Conservation (phyloP, 2,797 vertebrate species). For the Peromyscus nudipes region DNA sequence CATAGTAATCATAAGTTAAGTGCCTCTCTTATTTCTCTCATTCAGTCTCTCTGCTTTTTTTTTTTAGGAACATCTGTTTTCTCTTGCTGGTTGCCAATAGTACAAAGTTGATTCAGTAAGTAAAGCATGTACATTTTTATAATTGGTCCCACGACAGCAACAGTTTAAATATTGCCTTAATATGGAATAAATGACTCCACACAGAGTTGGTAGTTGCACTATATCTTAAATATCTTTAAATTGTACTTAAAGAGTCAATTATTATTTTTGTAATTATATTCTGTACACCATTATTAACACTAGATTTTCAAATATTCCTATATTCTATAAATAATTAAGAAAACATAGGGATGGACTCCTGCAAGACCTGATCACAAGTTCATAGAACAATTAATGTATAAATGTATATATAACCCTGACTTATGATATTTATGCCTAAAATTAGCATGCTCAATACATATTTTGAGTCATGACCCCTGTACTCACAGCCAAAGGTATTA, state of each 20-base stretch:
- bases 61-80: neutral
- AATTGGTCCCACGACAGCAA: neutral
- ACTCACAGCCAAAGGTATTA: neutral
- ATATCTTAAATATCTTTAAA: neutral
- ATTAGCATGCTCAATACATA: neutral
- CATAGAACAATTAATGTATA: neutral
- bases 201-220: neutral
- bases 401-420: neutral
- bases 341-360: neutral
- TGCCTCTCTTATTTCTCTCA: neutral
- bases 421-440: neutral
- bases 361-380: neutral
- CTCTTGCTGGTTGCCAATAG: neutral
- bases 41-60: neutral
- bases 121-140: neutral
- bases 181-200: neutral
- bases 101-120: neutral
- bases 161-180: neutral
- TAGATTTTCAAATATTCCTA: neutral
- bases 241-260: neutral
- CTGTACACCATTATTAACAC: neutral
- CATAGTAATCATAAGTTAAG: neutral
- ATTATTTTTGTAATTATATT: neutral
- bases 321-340: neutral
- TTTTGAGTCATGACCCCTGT: neutral